Evolutionary conservation across 1,140 invertebrate species (phyloP).

Genomic region (Acyrthosiphon pisum): DNA sequence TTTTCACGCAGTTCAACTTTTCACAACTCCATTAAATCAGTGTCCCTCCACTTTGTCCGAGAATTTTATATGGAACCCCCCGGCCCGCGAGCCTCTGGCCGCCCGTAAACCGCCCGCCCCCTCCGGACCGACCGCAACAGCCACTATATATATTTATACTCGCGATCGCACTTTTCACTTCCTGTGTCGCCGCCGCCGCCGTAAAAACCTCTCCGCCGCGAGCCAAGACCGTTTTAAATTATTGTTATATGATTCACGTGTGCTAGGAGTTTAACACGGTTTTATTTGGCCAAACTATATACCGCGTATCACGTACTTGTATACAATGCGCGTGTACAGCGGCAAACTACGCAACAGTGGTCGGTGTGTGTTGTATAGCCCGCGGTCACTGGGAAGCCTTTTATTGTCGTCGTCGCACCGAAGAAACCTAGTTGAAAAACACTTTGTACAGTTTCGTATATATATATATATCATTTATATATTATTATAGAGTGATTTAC

Average conservation of each 20-base stretch:
- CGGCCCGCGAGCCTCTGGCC: background rate
- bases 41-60: constrained; percentile 38
- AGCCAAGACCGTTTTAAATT: background rate
- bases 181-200: background rate
- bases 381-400: background rate
- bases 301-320: background rate
- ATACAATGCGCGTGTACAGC: background rate
- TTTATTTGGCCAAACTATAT: background rate
- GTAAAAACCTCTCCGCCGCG: background rate
- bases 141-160: background rate
- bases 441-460: background rate
- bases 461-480: background rate
- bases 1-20: constrained; percentile 54
- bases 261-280: background rate
- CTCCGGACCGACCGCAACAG: background rate
- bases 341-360: background rate
- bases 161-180: background rate
- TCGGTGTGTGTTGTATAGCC: background rate
- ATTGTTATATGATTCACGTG: constrained; percentile 4
- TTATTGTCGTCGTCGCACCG: background rate
- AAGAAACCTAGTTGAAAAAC: background rate
- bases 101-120: background rate
- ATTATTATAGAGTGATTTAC: background rate
- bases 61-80: constrained; percentile 15
- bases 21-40: constrained; percentile 56